These are phyloP conservation scores for Eurosta solidaginis DNA, from an alignment of 1,140 invertebrate species.

Conservation along the genomic window DNA sequence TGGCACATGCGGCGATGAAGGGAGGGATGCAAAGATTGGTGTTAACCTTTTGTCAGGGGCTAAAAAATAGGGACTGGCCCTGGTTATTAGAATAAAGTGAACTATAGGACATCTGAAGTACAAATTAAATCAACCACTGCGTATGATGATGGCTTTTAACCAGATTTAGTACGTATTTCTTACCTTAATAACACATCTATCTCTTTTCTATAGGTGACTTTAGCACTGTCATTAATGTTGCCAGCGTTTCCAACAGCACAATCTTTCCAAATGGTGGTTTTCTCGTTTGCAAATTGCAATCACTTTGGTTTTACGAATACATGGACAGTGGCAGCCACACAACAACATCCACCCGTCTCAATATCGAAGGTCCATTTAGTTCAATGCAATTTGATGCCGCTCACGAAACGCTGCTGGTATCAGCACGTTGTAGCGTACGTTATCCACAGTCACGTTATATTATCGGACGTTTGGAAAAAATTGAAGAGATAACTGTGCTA, in stretches of 20 bases:
- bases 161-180: too few relatives aligned
- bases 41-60: too few relatives aligned
- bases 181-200: too few relatives aligned
- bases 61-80: too few relatives aligned
- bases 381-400: constrained; percentile 71
- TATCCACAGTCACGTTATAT: constrained; percentile 67
- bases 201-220: constrained; percentile 40
- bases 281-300: constrained; percentile 77
- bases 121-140: too few relatives aligned
- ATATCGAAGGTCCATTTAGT: constrained; percentile 75
- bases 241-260: constrained; percentile 51
- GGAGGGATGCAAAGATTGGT: too few relatives aligned
- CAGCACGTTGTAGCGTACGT: constrained; percentile 64
- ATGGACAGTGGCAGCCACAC: constrained; percentile 58
- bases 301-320: constrained; percentile 70
- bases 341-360: constrained; percentile 63
- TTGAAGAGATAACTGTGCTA: constrained; percentile 56
- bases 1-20: too few relatives aligned
- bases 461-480: constrained; percentile 63
- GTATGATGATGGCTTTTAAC: too few relatives aligned
- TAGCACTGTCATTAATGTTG: constrained; percentile 56
- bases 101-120: too few relatives aligned
- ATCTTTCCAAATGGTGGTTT: constrained; percentile 66
- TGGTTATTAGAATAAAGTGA: too few relatives aligned
- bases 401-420: constrained; percentile 68